These are phyloP conservation scores for Pollenia amentaria DNA, from an alignment of 2,888 invertebrate species.

Conservation along the genomic window DNA sequence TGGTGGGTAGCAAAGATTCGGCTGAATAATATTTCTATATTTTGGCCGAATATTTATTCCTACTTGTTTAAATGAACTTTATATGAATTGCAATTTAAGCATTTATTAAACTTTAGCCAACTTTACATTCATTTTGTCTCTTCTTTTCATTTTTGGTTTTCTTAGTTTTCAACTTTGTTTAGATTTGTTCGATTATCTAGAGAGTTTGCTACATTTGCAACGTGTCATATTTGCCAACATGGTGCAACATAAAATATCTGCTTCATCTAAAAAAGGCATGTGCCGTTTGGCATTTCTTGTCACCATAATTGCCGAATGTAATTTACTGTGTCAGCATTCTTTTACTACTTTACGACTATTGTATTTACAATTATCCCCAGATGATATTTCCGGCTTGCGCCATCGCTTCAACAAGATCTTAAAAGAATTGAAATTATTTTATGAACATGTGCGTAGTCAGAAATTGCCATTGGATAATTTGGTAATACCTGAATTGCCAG, in stretches of 20 bases:
- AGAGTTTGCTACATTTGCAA: slow-evolving; percentile 64
- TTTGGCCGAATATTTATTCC: no score
- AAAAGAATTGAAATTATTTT: slow-evolving; percentile 60
- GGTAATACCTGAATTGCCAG: slow-evolving; percentile 54
- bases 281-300: slow-evolving; percentile 70
- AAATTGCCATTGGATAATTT: slow-evolving; percentile 41
- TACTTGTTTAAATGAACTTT: neutral
- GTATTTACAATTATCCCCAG: slow-evolving; percentile 66
- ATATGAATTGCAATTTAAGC: neutral
- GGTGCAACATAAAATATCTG: slow-evolving; percentile 43
- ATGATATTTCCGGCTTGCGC: slow-evolving; percentile 70
- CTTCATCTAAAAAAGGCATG: slow-evolving; percentile 60
- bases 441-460: slow-evolving; percentile 46
- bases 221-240: slow-evolving; percentile 61
- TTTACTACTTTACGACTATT: slow-evolving; percentile 58
- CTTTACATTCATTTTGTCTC: neutral
- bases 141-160: neutral
- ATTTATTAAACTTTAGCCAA: neutral
- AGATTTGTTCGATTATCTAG: slow-evolving; percentile 69
- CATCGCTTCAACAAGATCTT: slow-evolving; percentile 59
- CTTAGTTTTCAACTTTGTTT: slow-evolving; percentile 65
- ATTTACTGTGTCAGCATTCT: slow-evolving; percentile 68
- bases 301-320: slow-evolving; percentile 68
- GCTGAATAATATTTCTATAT: no score
- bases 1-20: no score